phyloP scores from a whole-genome alignment of 2,888 invertebrate genomes.

The Thereva unica region DNA sequence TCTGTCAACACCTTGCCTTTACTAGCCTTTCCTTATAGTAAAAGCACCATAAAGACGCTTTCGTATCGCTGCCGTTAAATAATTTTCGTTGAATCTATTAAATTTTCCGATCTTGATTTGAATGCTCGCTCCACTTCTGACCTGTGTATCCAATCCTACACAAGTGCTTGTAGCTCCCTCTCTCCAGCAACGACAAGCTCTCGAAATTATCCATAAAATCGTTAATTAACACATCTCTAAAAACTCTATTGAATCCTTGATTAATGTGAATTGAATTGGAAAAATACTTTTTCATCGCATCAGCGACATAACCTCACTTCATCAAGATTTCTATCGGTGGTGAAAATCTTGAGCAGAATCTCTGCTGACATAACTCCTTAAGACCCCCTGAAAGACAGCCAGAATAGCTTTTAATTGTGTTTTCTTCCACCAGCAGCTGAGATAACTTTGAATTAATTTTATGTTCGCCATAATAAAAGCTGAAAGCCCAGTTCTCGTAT shows the following conservation, averaged over 20 bases:
- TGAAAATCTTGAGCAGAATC: slow-evolving; percentile 28
- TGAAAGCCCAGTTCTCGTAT: slow-evolving; percentile 23
- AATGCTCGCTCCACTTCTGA: no score
- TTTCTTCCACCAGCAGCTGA: slow-evolving; percentile 27
- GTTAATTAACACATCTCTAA: no score
- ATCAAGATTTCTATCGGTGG: slow-evolving; percentile 3
- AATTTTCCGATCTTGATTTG: no score
- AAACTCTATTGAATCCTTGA: slow-evolving; percentile 13
- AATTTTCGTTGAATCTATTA: no score
- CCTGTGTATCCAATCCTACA: no score
- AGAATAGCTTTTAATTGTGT: slow-evolving; percentile 30
- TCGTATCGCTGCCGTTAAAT: no score
- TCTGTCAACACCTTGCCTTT: no score
- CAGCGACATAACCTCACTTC: slow-evolving; percentile 19
- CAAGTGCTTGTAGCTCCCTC: no score
- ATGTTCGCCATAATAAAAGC: slow-evolving; percentile 29
- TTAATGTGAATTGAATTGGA: slow-evolving; percentile 20
- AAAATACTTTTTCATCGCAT: slow-evolving; percentile 27
- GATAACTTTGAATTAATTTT: slow-evolving; percentile 35
- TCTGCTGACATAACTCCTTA: slow-evolving; percentile 28
- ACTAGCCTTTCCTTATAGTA: no score
- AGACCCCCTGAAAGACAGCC: slow-evolving; percentile 25
- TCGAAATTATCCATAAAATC: no score
- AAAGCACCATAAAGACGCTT: no score
- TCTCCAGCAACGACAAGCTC: no score